Evolutionary conservation across 2,797 vertebrate species (phyloP).

Genomic region (Linurgus olivaceus): DNA sequence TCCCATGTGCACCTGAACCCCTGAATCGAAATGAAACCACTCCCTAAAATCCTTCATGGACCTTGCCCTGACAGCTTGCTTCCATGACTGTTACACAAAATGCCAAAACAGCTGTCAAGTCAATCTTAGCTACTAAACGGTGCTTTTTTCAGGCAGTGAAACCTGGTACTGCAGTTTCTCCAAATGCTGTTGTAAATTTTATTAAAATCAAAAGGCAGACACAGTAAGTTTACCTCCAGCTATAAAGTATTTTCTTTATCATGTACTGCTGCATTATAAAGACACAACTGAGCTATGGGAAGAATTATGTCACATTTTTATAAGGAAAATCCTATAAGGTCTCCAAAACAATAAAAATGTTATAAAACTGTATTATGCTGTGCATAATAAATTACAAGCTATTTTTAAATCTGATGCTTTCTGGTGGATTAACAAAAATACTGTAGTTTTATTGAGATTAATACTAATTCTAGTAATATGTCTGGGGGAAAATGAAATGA

Average conservation of each 20-base stretch:
- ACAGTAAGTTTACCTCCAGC: not conserved
- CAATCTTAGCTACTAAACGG: not conserved
- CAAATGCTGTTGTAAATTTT: not conserved
- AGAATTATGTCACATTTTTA: constrained; percentile 15
- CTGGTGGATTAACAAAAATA: not conserved
- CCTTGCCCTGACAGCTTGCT: not conserved
- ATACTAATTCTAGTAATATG: not conserved
- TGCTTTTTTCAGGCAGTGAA: not conserved
- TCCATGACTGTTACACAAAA: not conserved
- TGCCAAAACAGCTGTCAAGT: not conserved
- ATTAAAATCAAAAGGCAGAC: not conserved
- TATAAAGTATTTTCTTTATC: not conserved
- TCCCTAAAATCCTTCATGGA: not conserved
- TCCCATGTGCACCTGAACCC: not conserved
- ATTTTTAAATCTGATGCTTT: constrained; percentile 20
- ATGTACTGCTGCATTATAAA: not conserved
- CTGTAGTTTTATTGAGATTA: not conserved
- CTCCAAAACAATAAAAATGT: constrained; percentile 35
- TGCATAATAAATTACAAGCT: constrained; percentile 4
- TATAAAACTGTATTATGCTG: not conserved
- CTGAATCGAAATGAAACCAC: not conserved
- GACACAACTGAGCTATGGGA: not conserved
- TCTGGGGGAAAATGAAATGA: not conserved
- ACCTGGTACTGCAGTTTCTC: not conserved
- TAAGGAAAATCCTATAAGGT: constrained; percentile 33